Evolutionary conservation across 2,797 vertebrate species (phyloP), one percentile per base, ranked within the genome.

Genomic region (Todus mexicanus): DNA sequence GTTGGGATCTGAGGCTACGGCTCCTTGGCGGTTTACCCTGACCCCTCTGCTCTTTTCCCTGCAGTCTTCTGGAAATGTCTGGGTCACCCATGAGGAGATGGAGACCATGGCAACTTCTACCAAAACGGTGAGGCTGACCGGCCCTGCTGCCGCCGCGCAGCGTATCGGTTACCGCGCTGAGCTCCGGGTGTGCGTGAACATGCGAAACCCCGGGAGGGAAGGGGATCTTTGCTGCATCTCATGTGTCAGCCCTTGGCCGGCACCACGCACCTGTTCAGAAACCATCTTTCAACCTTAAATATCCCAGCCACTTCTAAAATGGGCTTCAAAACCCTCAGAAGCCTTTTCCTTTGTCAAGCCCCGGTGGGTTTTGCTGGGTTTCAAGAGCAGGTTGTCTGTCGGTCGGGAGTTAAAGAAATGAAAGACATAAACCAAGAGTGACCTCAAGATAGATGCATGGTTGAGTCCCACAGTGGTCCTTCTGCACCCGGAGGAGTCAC

Each of bases 31-130:
- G 15, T 60, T 92, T 60, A 13, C 59, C 42, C 64, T 94, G 60
- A 86, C 33, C 22, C 4, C 17, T 85, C 60, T 83, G 12, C 87
- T 76, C 48, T 92, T 45, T 97, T 97, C 96, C 94, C 79, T 96
- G 48, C 98, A 99, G 99, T 99, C 99, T 96, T 99, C 99, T 80
- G 99, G 99, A 97, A 99, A 99, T 43, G 99, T 99, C 98, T 99
- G 99, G 99, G 98, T 99, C 97, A 99, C 99, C 95, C 99, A 99
- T 10, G 99, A 99, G 97, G 99, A 99, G 98, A 99, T 99, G 99
- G 99, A 99, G 98, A 99, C 98, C 97, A 97, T 99, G 98, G 98
- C 99, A 68, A 98, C 99, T 66, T 98, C 98, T 96, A 98, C 98
- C 48, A 99, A 99, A 98, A 98, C 98, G 98, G 99, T 99, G 98